A percentile compares a stretch with the other conserved stretches of the same genome.
Evolutionary conservation across 2,888 invertebrate species (phyloP).

Genomic region (Pseudoips prasinana): DNA sequence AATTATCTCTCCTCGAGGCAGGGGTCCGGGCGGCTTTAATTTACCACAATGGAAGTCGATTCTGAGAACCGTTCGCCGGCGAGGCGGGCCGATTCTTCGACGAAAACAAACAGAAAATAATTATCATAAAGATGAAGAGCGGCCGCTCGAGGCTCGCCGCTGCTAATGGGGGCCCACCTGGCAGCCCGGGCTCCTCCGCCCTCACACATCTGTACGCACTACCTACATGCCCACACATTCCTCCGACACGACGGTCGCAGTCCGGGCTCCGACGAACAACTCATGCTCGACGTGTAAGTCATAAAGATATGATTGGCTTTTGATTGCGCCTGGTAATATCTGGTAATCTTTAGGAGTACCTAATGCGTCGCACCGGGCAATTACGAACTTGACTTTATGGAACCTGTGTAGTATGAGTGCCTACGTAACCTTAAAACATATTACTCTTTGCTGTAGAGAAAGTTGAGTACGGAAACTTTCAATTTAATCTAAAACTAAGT

Average conservation of each 20-base stretch:
- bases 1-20: constrained; percentile 80
- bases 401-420: constrained; percentile 17
- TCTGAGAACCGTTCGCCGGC: constrained; percentile 76
- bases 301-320: constrained; percentile 57
- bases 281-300: constrained; percentile 42
- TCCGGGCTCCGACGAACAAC: constrained; percentile 28
- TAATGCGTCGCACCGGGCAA: constrained; percentile 12
- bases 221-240: constrained; percentile 43
- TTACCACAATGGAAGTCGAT: constrained; percentile 81
- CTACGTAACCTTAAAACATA: constrained; percentile 34
- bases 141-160: constrained; percentile 75
- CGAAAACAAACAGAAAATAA: constrained; percentile 83
- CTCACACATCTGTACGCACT: constrained; percentile 37
- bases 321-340: constrained; percentile 42
- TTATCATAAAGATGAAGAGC: constrained; percentile 82
- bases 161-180: constrained; percentile 80
- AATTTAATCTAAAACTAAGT: constrained; percentile 33
- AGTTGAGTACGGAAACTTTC: constrained; percentile 34
- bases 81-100: constrained; percentile 79
- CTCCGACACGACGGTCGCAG: constrained; percentile 28
- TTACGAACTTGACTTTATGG: constrained; percentile 27
- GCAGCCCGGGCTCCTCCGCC: constrained; percentile 55
- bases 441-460: constrained; percentile 36
- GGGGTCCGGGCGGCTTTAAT: constrained; percentile 81
- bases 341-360: constrained; percentile 23